Evolutionary conservation across 1,140 invertebrate species (phyloP).

Genomic region (Neotoxoptera formosana): DNA sequence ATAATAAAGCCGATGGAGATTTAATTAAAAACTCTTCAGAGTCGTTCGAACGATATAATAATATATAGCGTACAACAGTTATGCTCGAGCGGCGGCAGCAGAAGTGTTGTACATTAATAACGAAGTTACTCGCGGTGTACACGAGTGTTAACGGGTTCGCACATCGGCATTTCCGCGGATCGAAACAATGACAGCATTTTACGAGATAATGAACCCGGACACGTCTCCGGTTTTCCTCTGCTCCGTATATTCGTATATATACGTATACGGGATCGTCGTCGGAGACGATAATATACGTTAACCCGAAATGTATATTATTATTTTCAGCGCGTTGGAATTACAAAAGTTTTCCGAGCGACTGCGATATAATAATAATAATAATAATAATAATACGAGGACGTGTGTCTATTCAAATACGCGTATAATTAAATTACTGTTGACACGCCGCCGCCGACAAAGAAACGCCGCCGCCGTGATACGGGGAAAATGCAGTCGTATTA

Average conservation of each 20-base stretch:
- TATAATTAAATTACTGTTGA: background rate
- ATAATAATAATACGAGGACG: background rate
- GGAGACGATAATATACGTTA: background rate
- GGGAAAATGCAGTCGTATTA: too few species aligned
- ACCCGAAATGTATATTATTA: slow-evolving; percentile 11
- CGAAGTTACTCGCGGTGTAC: slow-evolving; percentile 9
- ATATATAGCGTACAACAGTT: too few species aligned
- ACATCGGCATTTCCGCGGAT: background rate
- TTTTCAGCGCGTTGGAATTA: background rate
- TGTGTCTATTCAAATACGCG: slow-evolving; percentile 10
- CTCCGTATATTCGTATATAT: too few species aligned
- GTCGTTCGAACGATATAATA: background rate
- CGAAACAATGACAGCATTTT: slow-evolving; percentile 21
- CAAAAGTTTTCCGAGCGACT: slow-evolving; percentile 32
- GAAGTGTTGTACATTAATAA: slow-evolving; percentile 1
- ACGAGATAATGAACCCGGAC: slow-evolving; percentile 30
- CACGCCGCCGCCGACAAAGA: background rate
- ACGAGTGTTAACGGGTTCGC: background rate
- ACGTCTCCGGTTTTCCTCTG: background rate
- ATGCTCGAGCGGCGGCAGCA: background rate
- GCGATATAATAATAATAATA: background rate
- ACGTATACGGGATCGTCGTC: background rate
- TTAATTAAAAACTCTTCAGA: slow-evolving; percentile 30
- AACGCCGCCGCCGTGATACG: too few species aligned
- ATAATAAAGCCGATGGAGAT: background rate